These are phyloP conservation scores for Drosophila sulfurigaster DNA, from an alignment of 1,140 invertebrate species.

Conservation along the genomic window DNA sequence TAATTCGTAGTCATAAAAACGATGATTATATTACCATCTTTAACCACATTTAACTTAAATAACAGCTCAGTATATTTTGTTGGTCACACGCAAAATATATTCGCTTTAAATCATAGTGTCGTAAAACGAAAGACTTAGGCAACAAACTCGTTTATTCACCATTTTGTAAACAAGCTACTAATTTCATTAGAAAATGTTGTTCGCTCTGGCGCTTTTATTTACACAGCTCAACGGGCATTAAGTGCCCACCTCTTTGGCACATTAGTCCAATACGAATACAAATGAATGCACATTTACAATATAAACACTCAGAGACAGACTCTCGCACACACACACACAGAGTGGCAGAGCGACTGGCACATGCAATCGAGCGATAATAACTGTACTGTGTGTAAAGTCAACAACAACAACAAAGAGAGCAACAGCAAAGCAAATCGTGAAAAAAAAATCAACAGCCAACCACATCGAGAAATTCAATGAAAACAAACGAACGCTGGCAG, in stretches of 20 bases:
- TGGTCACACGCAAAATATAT: slow-evolving; percentile 14
- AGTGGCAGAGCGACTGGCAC: slow-evolving; percentile 22
- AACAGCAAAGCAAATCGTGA: slow-evolving; percentile 24
- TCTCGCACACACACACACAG: slow-evolving; percentile 32
- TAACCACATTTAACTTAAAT: background rate
- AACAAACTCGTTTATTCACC: slow-evolving; percentile 73
- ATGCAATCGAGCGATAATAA: slow-evolving; percentile 62
- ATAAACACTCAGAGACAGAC: slow-evolving; percentile 44
- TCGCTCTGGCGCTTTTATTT: slow-evolving; percentile 62
- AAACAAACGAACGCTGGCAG: slow-evolving; percentile 71
- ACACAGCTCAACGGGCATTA: slow-evolving; percentile 71
- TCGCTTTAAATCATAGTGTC: slow-evolving; percentile 19
- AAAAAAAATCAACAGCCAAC: slow-evolving; percentile 71
- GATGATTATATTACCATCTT: slow-evolving; percentile 1
- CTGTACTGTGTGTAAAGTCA: slow-evolving; percentile 74
- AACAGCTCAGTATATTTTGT: background rate
- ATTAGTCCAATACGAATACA: slow-evolving; percentile 76
- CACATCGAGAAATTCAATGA: slow-evolving; percentile 79
- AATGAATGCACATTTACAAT: slow-evolving; percentile 80
- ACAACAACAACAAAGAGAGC: slow-evolving; percentile 39
- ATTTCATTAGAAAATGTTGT: slow-evolving; percentile 57
- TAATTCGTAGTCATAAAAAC: background rate
- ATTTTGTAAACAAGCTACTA: slow-evolving; percentile 70
- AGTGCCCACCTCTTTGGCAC: slow-evolving; percentile 77
- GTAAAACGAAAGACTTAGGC: slow-evolving; percentile 64